Conservation (phyloP, 1,140 invertebrate genomes). For the Sinella curviseta region DNA sequence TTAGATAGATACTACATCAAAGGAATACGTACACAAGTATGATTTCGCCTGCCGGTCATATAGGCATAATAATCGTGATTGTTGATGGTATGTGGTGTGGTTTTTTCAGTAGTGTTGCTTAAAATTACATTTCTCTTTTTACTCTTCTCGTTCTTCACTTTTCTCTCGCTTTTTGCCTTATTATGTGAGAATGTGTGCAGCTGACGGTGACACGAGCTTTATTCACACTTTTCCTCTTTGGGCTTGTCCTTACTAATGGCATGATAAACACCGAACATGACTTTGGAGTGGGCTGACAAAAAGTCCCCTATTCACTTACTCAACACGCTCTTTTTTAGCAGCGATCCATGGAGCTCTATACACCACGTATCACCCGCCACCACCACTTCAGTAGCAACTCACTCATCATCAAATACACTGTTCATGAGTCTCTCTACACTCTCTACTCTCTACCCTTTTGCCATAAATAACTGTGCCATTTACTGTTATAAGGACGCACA, state of each 20-base stretch:
- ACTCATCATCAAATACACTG: too few relatives aligned
- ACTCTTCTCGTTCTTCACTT: background rate
- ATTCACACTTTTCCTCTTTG: conserved; percentile 27
- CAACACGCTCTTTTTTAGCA: background rate
- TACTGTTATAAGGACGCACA: background rate
- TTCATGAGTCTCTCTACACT: too few relatives aligned
- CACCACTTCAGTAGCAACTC: too few relatives aligned
- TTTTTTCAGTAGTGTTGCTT: background rate
- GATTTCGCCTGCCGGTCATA: too few relatives aligned
- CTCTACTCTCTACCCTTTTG: too few relatives aligned
- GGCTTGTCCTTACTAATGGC: conserved; percentile 34
- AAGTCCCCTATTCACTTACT: conserved; percentile 6
- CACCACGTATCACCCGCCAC: too few relatives aligned
- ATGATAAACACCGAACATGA: conserved; percentile 39
- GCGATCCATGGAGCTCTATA: too few relatives aligned
- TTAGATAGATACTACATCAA: too few relatives aligned
- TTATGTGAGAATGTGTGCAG: conserved; percentile 39
- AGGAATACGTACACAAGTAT: too few relatives aligned
- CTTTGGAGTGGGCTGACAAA: conserved; percentile 37
- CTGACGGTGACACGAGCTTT: conserved; percentile 29
- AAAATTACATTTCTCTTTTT: conserved; percentile 11
- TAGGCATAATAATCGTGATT: too few relatives aligned
- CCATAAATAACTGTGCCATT: background rate
- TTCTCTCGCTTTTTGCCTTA: background rate
- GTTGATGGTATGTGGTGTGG: too few relatives aligned